Base-by-base conservation (phyloP, 2,888 invertebrate species). In the Tetragnatha montana region DNA sequence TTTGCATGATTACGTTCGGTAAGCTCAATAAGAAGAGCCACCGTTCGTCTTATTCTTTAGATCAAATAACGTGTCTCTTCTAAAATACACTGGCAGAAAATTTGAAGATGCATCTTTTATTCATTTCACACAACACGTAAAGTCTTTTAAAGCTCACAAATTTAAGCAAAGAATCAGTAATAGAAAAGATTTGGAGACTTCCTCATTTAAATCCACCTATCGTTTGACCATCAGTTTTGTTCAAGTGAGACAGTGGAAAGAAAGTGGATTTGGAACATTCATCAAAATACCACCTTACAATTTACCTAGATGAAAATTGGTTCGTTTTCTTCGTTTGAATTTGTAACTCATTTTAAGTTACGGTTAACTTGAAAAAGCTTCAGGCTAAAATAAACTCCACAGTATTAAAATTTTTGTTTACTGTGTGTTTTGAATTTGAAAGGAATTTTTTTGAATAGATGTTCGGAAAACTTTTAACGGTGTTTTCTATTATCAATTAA, bases 21-120 rank as follows among this genome's bases (percentile, higher is more conserved):
- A 10, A 17, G 17, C 6, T 60, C 8, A 60, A 60, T 17, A 60
- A 60, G 60, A 60, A 60, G 60, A 60, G 6, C 14, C 10, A 60
- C 12, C 10, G 60, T 60, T 12, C 17, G 60, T 60, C 12, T 60
- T 60, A 60, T 60, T 60, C 10, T 60, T 60, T 60, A 17, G 60
- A 60, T 60, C 60, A 60, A 60, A 60, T 60, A 60, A 60, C 60
- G 17, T 60, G 60, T 60, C 12, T 60, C 6, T 8, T 60, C 60
- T 60, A 60, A 60, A 60, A 60, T 60, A 60, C 60, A 60, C 60
- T 60, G 60, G 60, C 60, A 60, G 60, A 60, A 60, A 60, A 8
- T 60, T 60, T 60, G 60, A 60, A 60, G 60, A 60, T 60, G 60
- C 60, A 60, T 60, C 60, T 60, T 60, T 60, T 60, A 60, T 60